A percentile compares a stretch with the other conserved stretches of the same genome.
phyloP scores from a whole-genome alignment of 2,797 vertebrate genomes.

The Lophius americanus region DNA sequence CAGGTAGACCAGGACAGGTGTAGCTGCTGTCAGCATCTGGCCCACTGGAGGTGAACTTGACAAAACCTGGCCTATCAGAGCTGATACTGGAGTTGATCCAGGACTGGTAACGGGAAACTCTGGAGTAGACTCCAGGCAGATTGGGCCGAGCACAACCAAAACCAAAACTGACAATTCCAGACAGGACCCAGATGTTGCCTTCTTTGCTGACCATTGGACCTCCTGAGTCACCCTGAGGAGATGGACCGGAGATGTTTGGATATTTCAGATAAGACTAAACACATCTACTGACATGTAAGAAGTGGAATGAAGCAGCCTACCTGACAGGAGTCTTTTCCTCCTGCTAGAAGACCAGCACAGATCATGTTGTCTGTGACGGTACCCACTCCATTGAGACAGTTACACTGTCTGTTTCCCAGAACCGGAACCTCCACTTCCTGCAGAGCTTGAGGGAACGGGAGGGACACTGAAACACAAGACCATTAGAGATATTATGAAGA shows the following conservation, averaged over 20 bases:
- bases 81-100: slow-evolving; percentile 65
- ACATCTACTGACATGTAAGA: background rate
- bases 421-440: slow-evolving; percentile 72
- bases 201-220: slow-evolving; percentile 63
- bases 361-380: slow-evolving; percentile 68
- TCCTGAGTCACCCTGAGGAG: slow-evolving; percentile 44
- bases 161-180: slow-evolving; percentile 70
- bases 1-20: slow-evolving; percentile 10
- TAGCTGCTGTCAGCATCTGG: slow-evolving; percentile 37
- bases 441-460: slow-evolving; percentile 51
- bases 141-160: slow-evolving; percentile 60
- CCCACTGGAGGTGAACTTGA: slow-evolving; percentile 53
- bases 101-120: slow-evolving; percentile 65
- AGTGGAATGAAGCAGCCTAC: slow-evolving; percentile 25
- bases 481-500: no score
- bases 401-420: slow-evolving; percentile 65
- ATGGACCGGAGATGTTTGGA: background rate
- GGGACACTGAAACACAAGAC: slow-evolving; percentile 35
- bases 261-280: background rate
- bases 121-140: slow-evolving; percentile 69
- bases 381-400: slow-evolving; percentile 43
- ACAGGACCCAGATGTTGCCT: slow-evolving; percentile 60
- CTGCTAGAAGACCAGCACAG: slow-evolving; percentile 64
- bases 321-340: slow-evolving; percentile 72
- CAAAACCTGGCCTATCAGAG: slow-evolving; percentile 66